Percentiles rank a stretch among this genome's conserved stretches.
Conservation (phyloP, 2,113 vertebrate species). For the Heptranchias perlo region DNA sequence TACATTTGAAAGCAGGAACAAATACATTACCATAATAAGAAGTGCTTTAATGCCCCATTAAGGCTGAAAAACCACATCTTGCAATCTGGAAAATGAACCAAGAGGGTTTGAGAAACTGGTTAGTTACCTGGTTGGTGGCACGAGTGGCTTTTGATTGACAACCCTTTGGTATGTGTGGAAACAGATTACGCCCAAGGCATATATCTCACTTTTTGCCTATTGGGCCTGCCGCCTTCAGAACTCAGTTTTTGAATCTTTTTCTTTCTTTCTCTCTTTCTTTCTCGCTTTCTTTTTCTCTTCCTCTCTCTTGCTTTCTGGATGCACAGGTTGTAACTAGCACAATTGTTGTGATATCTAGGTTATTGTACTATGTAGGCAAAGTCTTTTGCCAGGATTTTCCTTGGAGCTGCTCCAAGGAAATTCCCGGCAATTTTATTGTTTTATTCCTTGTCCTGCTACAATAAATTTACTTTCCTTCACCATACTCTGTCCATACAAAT, state of each 20-base stretch:
- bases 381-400: not conserved
- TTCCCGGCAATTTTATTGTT: not conserved
- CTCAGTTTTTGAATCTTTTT: too few relatives aligned
- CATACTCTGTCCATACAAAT: not conserved
- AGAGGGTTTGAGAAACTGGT: not conserved
- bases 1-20: not conserved
- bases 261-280: too few relatives aligned
- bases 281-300: not conserved
- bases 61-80: not conserved
- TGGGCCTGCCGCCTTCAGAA: too few relatives aligned
- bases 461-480: not conserved
- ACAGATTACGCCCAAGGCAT: not conserved
- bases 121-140: not conserved
- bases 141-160: not conserved
- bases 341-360: not conserved
- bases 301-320: not conserved
- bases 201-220: not conserved
- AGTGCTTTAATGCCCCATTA: too few relatives aligned
- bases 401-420: not conserved
- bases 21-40: not conserved
- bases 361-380: not conserved
- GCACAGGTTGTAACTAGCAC: not conserved
- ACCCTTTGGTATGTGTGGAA: not conserved
- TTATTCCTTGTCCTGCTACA: not conserved
- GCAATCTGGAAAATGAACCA: not conserved